Evolutionary conservation across 2,888 invertebrate genomes (phyloP), one percentile per base, ranked within the genome.

Genomic region (Byasa hedistus): DNA sequence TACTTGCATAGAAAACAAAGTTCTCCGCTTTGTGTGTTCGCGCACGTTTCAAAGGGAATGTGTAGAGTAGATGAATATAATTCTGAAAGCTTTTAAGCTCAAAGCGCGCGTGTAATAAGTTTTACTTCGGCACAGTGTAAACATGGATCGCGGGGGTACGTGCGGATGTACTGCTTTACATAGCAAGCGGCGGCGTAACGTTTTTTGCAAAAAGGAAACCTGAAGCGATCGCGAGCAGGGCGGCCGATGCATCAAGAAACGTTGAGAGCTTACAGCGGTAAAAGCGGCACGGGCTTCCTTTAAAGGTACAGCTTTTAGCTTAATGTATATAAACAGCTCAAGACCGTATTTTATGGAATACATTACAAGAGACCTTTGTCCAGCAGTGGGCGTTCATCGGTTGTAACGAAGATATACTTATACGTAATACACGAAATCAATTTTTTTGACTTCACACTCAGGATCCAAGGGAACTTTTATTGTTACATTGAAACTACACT

Each of bases 141-240:
- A 71, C 69, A 75, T 21, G 75, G 70, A 74, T 52, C 51, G 52
- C 23, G 36, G 19, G 57, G 23, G 27, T 23, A 57, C 48, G 51
- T 24, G 52, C 21, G 51, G 73, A 44, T 61, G 66, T 57, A 61
- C 61, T 70, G 71, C 68, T 81, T 78, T 78, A 71, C 75, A 78
- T 79, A 77, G 76, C 69, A 72, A 76, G 74, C 75, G 73, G 75
- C 72, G 73, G 73, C 75, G 73, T 73, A 76, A 57, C 54, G 73
- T 69, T 68, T 69, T 65, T 61, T 61, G 64, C 39, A 57, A 52
- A 57, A 65, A n/a, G 57, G 51, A 48, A 60, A 60, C 21, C 23
- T 27, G 17, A 39, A 65, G 57, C 52, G 57, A 65, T 57, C 57
- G 44, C 27, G 65, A 27, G 57, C 51, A 56, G 56, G 36, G 39